phyloP scores from a whole-genome alignment of 2,888 invertebrate species.

The Cephonodes hylas region DNA sequence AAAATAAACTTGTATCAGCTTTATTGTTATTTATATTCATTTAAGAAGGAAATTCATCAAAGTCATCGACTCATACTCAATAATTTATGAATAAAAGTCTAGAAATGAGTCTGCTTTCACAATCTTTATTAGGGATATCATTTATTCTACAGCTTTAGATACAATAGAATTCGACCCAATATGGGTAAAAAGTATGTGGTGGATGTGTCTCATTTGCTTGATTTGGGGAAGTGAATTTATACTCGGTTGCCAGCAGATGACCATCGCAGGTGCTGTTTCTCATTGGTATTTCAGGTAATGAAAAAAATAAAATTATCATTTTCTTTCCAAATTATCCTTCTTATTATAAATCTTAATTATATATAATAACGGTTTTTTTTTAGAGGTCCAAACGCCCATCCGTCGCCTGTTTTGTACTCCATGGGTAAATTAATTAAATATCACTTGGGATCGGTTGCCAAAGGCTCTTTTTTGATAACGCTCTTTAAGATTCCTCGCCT shows the following conservation, averaged over 20 bases:
- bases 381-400: conserved; percentile 84
- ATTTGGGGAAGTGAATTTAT: conserved; percentile 98
- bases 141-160: conserved; percentile 72
- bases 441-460: conserved; percentile 96
- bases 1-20: no score
- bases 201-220: conserved; percentile 94
- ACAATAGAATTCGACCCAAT: conserved; percentile 87
- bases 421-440: conserved; percentile 90
- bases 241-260: conserved; percentile 96
- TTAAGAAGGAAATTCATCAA: no score
- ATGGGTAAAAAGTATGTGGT: conserved; percentile 96
- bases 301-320: no score
- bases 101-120: no score
- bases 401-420: conserved; percentile 84
- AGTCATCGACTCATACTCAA: no score
- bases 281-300: conserved; percentile 94
- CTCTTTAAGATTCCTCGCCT: conserved; percentile 95
- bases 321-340: no score
- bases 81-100: no score
- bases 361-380: conserved; percentile 36
- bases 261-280: conserved; percentile 95
- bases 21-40: no score
- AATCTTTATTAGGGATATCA: no score
- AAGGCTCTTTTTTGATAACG: conserved; percentile 96
- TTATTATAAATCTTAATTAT: no score